A percentile compares a stretch with the other conserved stretches of the same genome.
Conservation (phyloP, 2,888 invertebrate genomes). For the Limnephilus rhombicus region DNA sequence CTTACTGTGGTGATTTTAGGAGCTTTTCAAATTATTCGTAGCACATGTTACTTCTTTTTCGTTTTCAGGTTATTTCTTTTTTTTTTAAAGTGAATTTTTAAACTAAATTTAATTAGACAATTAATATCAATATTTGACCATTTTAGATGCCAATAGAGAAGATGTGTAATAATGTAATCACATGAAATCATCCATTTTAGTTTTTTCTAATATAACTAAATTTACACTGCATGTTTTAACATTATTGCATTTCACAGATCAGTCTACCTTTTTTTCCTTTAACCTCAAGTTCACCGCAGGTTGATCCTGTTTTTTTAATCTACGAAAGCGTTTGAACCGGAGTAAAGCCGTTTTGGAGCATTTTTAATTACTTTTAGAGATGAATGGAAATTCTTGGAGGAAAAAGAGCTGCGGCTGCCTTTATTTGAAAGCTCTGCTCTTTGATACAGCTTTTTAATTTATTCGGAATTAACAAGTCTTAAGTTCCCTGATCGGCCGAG, state of each 20-base stretch:
- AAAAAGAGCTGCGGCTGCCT: constrained; percentile 2
- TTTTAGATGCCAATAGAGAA: too few relatives aligned
- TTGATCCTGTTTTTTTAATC: too few relatives aligned
- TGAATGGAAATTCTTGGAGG: constrained; percentile 22
- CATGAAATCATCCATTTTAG: too few relatives aligned
- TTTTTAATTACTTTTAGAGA: constrained; percentile 42
- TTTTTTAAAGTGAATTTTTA: too few relatives aligned
- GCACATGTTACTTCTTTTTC: too few relatives aligned
- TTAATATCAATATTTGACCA: too few relatives aligned
- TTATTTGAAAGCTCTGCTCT: background rate
- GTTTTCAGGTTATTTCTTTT: too few relatives aligned
- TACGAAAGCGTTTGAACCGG: background rate
- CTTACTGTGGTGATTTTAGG: too few relatives aligned
- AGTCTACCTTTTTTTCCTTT: background rate
- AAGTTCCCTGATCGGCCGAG: background rate
- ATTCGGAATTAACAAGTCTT: background rate
- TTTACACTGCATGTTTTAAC: background rate
- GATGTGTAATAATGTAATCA: too few relatives aligned
- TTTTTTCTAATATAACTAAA: background rate
- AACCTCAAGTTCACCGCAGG: background rate
- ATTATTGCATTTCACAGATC: background rate
- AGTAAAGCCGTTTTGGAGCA: background rate
- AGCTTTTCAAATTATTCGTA: too few relatives aligned
- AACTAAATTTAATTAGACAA: too few relatives aligned
- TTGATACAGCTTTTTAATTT: constrained; percentile 3